These are phyloP conservation scores for Florisuga fusca DNA, from an alignment of 2,797 vertebrate species.

Conservation along the genomic window DNA sequence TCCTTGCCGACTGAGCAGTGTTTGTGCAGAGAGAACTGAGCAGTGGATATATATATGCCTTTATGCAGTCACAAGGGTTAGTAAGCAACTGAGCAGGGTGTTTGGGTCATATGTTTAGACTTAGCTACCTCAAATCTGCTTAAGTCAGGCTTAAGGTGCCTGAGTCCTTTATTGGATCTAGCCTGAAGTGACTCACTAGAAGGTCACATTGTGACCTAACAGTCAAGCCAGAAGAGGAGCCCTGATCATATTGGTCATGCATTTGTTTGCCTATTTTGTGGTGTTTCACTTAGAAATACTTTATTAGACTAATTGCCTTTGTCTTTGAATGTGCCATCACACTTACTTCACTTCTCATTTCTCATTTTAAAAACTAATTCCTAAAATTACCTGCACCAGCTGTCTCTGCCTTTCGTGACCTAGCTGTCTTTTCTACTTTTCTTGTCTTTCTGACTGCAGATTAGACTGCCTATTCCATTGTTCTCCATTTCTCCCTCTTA, in stretches of 20 bases:
- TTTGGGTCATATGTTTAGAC: not conserved
- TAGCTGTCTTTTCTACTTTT: not conserved
- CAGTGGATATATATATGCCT: not conserved
- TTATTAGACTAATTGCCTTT: not conserved
- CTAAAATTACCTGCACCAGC: not conserved
- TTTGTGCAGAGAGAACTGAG: not conserved
- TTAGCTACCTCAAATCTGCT: slow-evolving; percentile 26
- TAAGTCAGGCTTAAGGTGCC: slow-evolving; percentile 31
- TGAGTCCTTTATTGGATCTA: slow-evolving; percentile 49
- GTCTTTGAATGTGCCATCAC: not conserved
- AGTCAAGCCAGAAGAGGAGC: not conserved
- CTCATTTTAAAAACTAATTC: not conserved
- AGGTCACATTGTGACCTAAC: slow-evolving; percentile 13
- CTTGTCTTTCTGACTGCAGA: not conserved
- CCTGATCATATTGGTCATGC: not conserved
- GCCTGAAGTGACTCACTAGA: not conserved
- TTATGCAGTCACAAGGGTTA: not conserved
- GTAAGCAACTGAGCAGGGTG: not conserved
- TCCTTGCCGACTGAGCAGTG: fast-evolving
- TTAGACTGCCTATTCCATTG: not conserved
- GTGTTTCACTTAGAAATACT: slow-evolving; percentile 20
- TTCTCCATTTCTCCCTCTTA: not conserved
- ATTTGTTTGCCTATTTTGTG: slow-evolving; percentile 8
- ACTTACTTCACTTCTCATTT: not conserved
- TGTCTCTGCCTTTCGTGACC: not conserved